phyloP scores from a whole-genome alignment of 2,113 vertebrate genomes.

The Budorcas taxicolor region DNA sequence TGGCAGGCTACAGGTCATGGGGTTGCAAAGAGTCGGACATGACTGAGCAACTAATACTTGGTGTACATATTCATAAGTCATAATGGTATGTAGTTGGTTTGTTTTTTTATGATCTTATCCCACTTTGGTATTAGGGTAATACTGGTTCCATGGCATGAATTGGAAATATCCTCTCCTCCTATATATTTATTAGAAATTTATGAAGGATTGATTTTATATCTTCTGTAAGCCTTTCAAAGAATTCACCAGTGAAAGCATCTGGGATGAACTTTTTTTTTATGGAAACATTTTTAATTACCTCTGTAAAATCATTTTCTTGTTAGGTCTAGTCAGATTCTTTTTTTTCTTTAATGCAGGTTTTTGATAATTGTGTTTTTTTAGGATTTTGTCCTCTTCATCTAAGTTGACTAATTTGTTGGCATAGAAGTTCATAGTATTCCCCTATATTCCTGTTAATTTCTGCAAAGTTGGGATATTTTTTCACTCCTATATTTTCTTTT shows the following conservation, averaged over 20 bases:
- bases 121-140: not conserved
- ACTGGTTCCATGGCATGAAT: not conserved
- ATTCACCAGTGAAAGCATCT: not conserved
- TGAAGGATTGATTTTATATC: not conserved
- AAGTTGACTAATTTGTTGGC: not conserved
- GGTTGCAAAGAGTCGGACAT: not conserved
- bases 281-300: not conserved
- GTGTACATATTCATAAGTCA: not conserved
- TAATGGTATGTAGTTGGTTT: not conserved
- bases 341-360: not conserved
- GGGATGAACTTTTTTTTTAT: not conserved
- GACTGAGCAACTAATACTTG: not conserved
- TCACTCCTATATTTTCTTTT: not conserved
- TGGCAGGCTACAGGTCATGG: not conserved
- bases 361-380: not conserved
- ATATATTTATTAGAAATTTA: not conserved
- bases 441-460: not conserved
- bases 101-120: not conserved
- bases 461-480: not conserved
- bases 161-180: not conserved
- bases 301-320: not conserved
- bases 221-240: not conserved
- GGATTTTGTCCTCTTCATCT: not conserved
- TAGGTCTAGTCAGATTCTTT: not conserved
- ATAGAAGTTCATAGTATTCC: not conserved